Base-by-base conservation (phyloP, 1,140 invertebrate species). In the Cydia pomonella region DNA sequence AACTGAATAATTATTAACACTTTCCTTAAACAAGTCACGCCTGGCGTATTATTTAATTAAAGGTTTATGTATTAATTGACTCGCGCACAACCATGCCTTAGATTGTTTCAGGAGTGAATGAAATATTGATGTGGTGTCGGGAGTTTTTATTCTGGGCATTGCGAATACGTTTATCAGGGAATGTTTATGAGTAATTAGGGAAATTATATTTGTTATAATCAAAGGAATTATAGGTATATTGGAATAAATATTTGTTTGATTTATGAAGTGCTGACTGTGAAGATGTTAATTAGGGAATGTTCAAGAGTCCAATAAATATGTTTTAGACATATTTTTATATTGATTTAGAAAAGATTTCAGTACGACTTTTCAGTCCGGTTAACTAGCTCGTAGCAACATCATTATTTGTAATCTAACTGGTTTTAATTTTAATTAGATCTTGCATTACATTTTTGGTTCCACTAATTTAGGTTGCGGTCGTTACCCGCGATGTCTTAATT, bases 1-100 rank as follows among this genome's bases (percentile, higher is more conserved):
- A 64, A 81, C 75, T 74, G 77, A 79, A 79, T 81, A 80, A 80
- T 59, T 69, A 38, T 38, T 69, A 38, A 7, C 33, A 69, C 64
- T 69, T 33, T 69, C 33, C 64, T 69, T 23, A 69, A 69, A 7
- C 27, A 66, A 69, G 6, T 33, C 9, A 66, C 25, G 25, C 0
- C 7, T 18, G n/a, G 64, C 12, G n/a, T 2, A 9, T 66, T 16
- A 66, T 33, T 66, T 33, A 33, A 21, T 59, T 23, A 59, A 59
- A 1, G 18, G 21, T n/a, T 23, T 59, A 59, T 23, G 21, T 59
- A 59, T 21, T 38, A 69, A 69, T 18, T 18, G 29, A 12, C 3
- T 10, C 7, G 27, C 64, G 64, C 64, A 69, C 64, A 33, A 69
- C 64, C 64, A 38, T 69, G 16, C 64, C n/a, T 69, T 69, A 33